Percentiles rank a stretch among this genome's conserved stretches.
Conservation (phyloP, 2,888 invertebrate genomes). For the Carpatolechia fugitivella region DNA sequence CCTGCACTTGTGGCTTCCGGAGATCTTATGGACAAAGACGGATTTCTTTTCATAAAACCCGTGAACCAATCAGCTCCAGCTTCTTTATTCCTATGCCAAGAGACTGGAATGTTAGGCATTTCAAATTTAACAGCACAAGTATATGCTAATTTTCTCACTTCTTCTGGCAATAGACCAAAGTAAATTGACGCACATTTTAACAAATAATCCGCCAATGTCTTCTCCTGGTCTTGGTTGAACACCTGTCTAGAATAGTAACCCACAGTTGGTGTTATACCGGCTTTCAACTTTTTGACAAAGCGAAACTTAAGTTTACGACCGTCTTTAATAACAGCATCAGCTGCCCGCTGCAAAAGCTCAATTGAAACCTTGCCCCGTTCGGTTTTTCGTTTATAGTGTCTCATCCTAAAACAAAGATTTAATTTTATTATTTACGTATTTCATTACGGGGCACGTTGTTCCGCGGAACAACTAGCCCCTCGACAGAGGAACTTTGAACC, state of each 20-base stretch:
- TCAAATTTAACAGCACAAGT: background rate
- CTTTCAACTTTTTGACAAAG: background rate
- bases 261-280: background rate
- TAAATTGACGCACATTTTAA: background rate
- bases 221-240: background rate
- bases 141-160: background rate
- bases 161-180: no score
- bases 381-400: background rate
- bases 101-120: background rate
- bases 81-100: background rate
- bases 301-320: background rate
- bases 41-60: background rate
- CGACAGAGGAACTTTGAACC: no score
- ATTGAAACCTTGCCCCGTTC: background rate
- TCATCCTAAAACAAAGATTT: background rate
- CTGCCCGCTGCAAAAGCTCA: background rate
- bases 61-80: no score
- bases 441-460: background rate
- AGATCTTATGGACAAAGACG: background rate
- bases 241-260: background rate
- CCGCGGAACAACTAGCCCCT: background rate
- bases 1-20: background rate
- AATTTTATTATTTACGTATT: no score
- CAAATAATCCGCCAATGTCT: background rate
- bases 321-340: background rate